Base-by-base conservation (phyloP, 64 coral and sea anemone species). In the Trachythela sp. region DNA sequence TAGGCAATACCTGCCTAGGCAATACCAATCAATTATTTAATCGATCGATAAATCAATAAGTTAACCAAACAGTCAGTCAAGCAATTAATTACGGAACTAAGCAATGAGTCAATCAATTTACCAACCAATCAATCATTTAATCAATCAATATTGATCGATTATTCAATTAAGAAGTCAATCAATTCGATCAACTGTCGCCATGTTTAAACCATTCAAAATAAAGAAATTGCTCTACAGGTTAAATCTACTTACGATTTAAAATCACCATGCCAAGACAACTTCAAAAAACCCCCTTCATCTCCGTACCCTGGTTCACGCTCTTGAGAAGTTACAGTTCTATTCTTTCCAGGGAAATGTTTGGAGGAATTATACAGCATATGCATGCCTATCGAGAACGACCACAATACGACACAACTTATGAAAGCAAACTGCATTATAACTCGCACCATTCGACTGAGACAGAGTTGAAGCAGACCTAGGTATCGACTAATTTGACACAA, bases 381-480 rank as follows among this genome's bases (percentile, higher is more conserved):
- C 96, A 99, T 99, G 8, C 93, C 87, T 11, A 99, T 94, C 14
- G 96, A 99, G 84, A 99, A 99, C 2, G 96, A 99, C 86, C 83
- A 92, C 20, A 99, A 39, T 43, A 99, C 91, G 5, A 99, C 96
- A 34, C 89, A 91, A 37, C 96, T 99, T 70, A 99, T 99, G 84
- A 99, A 99, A 0, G 96, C 96, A 84, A 99, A 99, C 84, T 99
- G 96, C 48, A 99, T 94, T 29, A 99, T 99, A 5, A 99, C 96
- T 14, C 96, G 85, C 71, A 99, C 96, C 96, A 99, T 99, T 0
- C 96, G 86, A 60, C 96, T 99, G 8, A 99, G 77, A 33, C 96
- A 95, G 0, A 99, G 87, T 27, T 99, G 96, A 2, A 99, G 77
- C 41, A 99, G 85, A 39, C 96, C 96, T 37, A 99, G 70, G 35